phyloP scores from a whole-genome alignment of 92 coral and sea anemone genomes.

The Metridium senile region DNA sequence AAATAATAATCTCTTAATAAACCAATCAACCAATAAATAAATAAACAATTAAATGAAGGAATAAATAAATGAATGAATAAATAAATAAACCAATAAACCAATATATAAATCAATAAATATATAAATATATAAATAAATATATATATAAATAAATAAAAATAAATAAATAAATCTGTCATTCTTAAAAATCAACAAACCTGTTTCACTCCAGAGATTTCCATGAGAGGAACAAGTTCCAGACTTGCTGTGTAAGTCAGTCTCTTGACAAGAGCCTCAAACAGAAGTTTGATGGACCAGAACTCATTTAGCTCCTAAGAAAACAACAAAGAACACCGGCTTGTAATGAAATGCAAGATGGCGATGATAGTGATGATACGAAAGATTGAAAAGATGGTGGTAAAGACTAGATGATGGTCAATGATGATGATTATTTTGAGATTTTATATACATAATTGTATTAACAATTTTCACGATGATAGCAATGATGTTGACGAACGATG shows the following conservation, averaged over 20 bases:
- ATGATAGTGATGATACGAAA: not conserved
- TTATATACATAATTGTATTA: too few species aligned
- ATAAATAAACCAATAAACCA: too few species aligned
- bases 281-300: slow-evolving; percentile 80
- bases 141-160: too few species aligned
- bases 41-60: too few species aligned
- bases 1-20: too few species aligned
- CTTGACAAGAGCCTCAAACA: slow-evolving; percentile 89
- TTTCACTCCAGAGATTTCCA: slow-evolving; percentile 93
- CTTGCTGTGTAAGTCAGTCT: slow-evolving; percentile 83
- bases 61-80: too few species aligned
- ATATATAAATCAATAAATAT: too few species aligned
- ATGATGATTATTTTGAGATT: too few species aligned
- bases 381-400: not conserved
- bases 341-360: not conserved
- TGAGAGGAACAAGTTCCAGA: slow-evolving; percentile 89
- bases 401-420: not conserved
- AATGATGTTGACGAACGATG: not conserved
- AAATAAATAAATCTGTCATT: too few species aligned
- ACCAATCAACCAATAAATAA: too few species aligned
- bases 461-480: not conserved
- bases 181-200: too few species aligned
- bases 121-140: too few species aligned
- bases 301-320: slow-evolving; percentile 76
- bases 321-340: not conserved